Base-by-base conservation (phyloP, 1,140 invertebrate species). In the Kradibia gibbosae region DNA sequence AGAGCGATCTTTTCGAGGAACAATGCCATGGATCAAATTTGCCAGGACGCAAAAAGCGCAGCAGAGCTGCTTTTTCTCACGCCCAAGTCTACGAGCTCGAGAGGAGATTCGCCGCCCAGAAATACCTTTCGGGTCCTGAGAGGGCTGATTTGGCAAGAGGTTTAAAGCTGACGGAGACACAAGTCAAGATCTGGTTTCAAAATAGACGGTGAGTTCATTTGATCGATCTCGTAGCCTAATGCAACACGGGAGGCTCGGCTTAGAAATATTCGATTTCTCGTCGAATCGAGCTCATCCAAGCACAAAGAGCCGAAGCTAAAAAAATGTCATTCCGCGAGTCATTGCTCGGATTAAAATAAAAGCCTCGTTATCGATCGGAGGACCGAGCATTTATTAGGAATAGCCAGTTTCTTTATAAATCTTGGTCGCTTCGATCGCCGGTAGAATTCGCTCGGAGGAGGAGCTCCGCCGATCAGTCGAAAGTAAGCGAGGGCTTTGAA, bases 61-160 rank as follows among this genome's bases (percentile, higher is more conserved):
- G 97, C 34, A 93, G 98, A 83, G 98, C 98, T 0, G 98, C 98
- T 0, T 99, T 99, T 87, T 98, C 97, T 50, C 98, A 99, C 89
- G 97, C 97, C 39, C 96, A 98, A 91, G 97, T 97, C 3, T 98
- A 97, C 89, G 97, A 99, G 89, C 91, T 99, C 67, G 98, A 99
- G 89, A 93, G 97, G 82, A 93, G 98, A 83, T 99, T 99, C 91
- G 96, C 96, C 80, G 96, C 97, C 85, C 98, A 99, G 88, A 93
- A 98, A 78, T 99, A 99, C 89, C 92, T 99, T 0, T 99, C 97
- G 7, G 98, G 98, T 0, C 97, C 98, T 0, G 98, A 99, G 91
- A 92, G 98, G 85, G 96, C 98, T 0, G 98, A 99, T 88, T 91
- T 99, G 73, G 98, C 98, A 0, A 94, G 96, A 80, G 95, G 94